Percentiles rank a stretch among this genome's conserved stretches.
phyloP scores from a whole-genome alignment of 2,888 invertebrate species.

The Teinopalpus imperialis region DNA sequence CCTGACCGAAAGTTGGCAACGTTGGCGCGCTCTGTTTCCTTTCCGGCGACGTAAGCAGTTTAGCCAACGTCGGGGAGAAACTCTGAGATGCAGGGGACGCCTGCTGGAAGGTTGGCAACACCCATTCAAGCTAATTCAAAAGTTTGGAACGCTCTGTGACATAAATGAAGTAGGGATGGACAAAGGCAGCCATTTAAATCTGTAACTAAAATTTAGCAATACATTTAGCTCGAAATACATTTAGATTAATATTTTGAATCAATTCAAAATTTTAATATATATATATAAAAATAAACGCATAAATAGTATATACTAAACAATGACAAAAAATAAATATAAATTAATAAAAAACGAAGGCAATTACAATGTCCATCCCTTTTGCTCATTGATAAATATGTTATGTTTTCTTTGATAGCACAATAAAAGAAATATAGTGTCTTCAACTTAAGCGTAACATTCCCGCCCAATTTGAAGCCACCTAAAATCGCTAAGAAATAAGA shows the following conservation, averaged over 20 bases:
- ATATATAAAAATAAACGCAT: too few relatives aligned
- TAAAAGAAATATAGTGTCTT: background rate
- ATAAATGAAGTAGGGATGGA: constrained; percentile 33
- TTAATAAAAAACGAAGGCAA: too few relatives aligned
- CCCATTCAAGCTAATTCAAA: constrained; percentile 68
- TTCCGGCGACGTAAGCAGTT: constrained; percentile 87
- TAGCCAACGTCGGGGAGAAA: constrained; percentile 90
- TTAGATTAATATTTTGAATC: constrained; percentile 1
- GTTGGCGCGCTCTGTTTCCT: constrained; percentile 68
- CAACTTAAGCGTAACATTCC: constrained; percentile 9
- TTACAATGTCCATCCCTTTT: constrained; percentile 17
- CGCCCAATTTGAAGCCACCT: constrained; percentile 20
- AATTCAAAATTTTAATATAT: too few relatives aligned
- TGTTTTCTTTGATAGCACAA: background rate
- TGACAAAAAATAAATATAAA: too few relatives aligned
- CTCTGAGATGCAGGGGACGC: constrained; percentile 82
- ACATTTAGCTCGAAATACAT: background rate
- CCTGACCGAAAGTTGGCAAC: constrained; percentile 78
- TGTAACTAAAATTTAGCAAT: background rate
- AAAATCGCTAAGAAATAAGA: constrained; percentile 9
- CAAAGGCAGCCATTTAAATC: constrained; percentile 44
- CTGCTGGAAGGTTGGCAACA: constrained; percentile 80
- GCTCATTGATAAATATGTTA: constrained; percentile 13
- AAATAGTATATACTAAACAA: background rate
- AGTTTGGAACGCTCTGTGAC: constrained; percentile 36